Conservation (phyloP, 1,140 invertebrate genomes). For the Parasteatoda tepidariorum region DNA sequence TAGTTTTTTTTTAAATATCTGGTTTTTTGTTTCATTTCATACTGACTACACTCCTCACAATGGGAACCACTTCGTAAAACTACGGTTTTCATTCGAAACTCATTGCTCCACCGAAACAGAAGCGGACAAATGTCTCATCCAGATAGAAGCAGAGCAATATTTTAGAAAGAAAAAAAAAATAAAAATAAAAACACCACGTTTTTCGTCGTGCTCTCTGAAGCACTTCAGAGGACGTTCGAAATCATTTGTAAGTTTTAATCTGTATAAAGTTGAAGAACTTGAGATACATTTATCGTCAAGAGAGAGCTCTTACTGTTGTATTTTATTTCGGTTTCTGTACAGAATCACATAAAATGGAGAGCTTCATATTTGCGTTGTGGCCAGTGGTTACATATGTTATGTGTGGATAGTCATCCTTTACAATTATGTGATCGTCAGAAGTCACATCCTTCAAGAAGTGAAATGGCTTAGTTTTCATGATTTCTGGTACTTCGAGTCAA, state of each 20-base stretch:
- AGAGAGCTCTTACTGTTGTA: conserved; percentile 11
- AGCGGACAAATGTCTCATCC: no score
- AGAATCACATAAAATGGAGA: conserved; percentile 43
- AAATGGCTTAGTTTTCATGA: no score
- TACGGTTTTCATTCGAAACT: neutral
- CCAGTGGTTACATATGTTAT: conserved; percentile 45
- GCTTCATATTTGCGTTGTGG: conserved; percentile 48
- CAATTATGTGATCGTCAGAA: neutral
- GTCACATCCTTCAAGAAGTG: no score
- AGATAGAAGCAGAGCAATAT: neutral
- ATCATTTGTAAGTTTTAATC: conserved; percentile 30
- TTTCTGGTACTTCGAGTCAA: no score
- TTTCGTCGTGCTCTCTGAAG: neutral
- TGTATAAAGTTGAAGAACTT: conserved; percentile 32
- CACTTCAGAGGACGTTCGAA: neutral
- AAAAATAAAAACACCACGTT: neutral
- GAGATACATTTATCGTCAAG: conserved; percentile 6
- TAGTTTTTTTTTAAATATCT: no score
- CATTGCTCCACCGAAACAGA: no score
- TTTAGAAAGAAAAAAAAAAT: neutral
- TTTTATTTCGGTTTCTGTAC: conserved; percentile 50
- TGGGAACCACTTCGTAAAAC: neutral
- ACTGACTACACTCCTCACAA: no score
- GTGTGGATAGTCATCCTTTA: conserved; percentile 3
- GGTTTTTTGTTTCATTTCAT: no score